These are phyloP conservation scores for Trachymyrmex septentrionalis DNA, from an alignment of 1,140 invertebrate species.

Conservation along the genomic window DNA sequence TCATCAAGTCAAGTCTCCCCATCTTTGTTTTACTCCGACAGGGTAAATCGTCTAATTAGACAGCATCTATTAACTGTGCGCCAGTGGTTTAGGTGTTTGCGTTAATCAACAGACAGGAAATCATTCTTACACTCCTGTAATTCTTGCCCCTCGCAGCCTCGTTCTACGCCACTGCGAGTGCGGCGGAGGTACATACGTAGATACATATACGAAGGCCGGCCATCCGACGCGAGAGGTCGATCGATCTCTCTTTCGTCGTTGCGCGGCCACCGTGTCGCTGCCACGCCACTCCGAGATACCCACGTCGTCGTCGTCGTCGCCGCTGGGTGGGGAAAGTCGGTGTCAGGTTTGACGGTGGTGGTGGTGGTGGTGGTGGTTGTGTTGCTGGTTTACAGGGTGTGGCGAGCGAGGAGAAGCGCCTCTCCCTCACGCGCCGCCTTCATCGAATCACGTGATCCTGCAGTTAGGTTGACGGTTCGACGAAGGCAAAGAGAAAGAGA, in stretches of 20 bases:
- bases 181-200: slow-evolving; percentile 68
- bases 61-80: neutral
- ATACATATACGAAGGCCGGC: slow-evolving; percentile 75
- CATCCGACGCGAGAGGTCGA: slow-evolving; percentile 79
- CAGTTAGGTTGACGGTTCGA: neutral
- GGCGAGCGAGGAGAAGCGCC: slow-evolving; percentile 80
- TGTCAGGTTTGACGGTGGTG: slow-evolving; percentile 63
- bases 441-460: slow-evolving; percentile 54
- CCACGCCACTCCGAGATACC: slow-evolving; percentile 69
- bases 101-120: slow-evolving; percentile 34
- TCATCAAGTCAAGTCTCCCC: neutral
- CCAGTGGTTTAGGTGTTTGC: neutral
- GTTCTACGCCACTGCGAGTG: slow-evolving; percentile 68
- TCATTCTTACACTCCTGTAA: neutral
- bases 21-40: neutral
- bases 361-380: slow-evolving; percentile 27
- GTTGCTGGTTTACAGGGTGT: slow-evolving; percentile 60
- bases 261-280: slow-evolving; percentile 72
- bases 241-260: slow-evolving; percentile 85
- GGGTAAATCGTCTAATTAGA: neutral
- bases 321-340: slow-evolving; percentile 35
- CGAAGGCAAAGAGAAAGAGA: slow-evolving; percentile 7
- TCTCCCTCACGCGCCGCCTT: slow-evolving; percentile 77
- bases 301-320: slow-evolving; percentile 66
- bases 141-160: neutral